These are phyloP conservation scores for Cephus spinipes DNA, from an alignment of 2,888 invertebrate genomes.

Conservation along the genomic window DNA sequence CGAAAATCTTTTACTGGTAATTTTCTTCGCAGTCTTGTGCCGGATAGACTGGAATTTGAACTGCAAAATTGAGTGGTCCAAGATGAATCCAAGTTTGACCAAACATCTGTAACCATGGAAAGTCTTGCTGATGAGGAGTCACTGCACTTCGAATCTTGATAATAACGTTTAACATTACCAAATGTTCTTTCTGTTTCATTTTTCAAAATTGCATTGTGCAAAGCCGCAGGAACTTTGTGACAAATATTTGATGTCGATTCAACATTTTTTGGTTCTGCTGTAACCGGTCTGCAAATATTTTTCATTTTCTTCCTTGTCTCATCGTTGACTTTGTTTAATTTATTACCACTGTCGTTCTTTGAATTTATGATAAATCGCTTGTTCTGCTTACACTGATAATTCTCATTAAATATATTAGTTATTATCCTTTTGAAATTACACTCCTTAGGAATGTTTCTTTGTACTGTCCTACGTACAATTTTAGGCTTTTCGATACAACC, in stretches of 20 bases:
- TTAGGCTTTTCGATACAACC: not conserved
- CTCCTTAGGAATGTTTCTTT: not conserved
- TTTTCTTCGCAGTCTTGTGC: not conserved
- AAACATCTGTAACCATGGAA: conserved; percentile 24
- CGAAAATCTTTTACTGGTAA: not conserved
- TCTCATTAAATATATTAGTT: not conserved
- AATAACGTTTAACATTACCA: not conserved
- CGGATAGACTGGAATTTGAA: not conserved
- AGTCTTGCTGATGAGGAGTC: conserved; percentile 11
- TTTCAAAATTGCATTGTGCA: too few relatives aligned
- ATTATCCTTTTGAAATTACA: not conserved
- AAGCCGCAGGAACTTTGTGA: not conserved
- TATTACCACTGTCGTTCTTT: not conserved
- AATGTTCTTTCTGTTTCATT: not conserved
- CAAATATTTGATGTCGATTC: not conserved
- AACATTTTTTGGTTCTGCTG: not conserved
- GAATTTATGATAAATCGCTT: not conserved
- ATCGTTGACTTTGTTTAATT: not conserved
- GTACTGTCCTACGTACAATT: not conserved
- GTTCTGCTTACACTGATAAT: not conserved
- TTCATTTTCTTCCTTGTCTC: not conserved
- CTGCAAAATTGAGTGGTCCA: not conserved
- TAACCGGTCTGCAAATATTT: not conserved
- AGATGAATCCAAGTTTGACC: conserved; percentile 26
- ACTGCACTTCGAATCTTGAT: not conserved